Evolutionary conservation across 2,797 vertebrate genomes (phyloP).

Genomic region (Sphaeramia orbicularis): DNA sequence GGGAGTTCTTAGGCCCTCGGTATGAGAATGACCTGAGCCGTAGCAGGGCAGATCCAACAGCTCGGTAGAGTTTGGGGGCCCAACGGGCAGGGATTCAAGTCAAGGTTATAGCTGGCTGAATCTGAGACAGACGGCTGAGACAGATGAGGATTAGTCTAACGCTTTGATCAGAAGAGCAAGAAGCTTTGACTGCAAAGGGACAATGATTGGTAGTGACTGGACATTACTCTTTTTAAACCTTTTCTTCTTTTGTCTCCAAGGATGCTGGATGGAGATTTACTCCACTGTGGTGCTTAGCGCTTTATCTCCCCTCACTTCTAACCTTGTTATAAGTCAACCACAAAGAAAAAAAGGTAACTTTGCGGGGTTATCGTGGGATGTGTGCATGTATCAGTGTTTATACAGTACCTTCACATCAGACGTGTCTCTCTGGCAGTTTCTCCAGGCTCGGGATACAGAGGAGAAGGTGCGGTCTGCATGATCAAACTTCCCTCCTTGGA

Average conservation of each 20-base stretch:
- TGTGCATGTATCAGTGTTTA: slow-evolving; percentile 20
- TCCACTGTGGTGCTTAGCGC: slow-evolving; percentile 14
- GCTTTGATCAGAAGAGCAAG: slow-evolving; percentile 89
- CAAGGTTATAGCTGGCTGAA: slow-evolving; percentile 85
- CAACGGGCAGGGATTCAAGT: slow-evolving; percentile 84
- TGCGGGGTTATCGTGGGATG: background rate
- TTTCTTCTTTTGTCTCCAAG: slow-evolving; percentile 69
- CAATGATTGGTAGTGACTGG: slow-evolving; percentile 88
- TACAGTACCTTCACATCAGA: slow-evolving; percentile 95
- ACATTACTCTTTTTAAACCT: slow-evolving; percentile 81
- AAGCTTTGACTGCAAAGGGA: slow-evolving; percentile 86
- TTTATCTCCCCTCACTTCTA: slow-evolving; percentile 49
- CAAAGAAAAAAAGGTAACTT: slow-evolving; percentile 7
- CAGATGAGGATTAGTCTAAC: slow-evolving; percentile 80
- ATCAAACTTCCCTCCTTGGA: slow-evolving; percentile 99
- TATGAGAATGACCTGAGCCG: slow-evolving; percentile 74
- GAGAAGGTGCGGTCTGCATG: slow-evolving; percentile 98
- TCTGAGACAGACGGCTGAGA: slow-evolving; percentile 75
- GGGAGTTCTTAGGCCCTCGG: slow-evolving; percentile 58
- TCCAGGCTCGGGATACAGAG: slow-evolving; percentile 95
- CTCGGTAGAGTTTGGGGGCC: slow-evolving; percentile 67
- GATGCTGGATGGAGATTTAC: slow-evolving; percentile 57
- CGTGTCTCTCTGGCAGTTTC: slow-evolving; percentile 97
- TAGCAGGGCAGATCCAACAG: slow-evolving; percentile 63
- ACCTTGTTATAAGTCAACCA: slow-evolving; percentile 33